Evolutionary conservation across 2,797 vertebrate genomes (phyloP), one percentile per base, ranked within the genome.

Genomic region (Somateria mollissima): DNA sequence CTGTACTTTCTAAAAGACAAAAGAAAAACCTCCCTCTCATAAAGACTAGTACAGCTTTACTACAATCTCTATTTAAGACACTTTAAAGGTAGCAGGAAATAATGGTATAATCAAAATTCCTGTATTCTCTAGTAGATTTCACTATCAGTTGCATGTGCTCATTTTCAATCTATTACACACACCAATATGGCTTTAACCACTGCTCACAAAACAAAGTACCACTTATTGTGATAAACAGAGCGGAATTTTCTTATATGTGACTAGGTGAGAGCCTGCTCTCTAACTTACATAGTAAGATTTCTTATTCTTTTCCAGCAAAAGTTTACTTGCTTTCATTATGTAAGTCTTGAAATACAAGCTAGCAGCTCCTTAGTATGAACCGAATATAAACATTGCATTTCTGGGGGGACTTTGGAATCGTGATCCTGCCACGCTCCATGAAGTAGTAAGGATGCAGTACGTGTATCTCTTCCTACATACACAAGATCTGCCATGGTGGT

Each of bases 381-480:
- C 54, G 70, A 58, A 69, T n/a, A 32, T 25, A 67, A 39, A 25
- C 9, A 14, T 15, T n/a, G 8, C 3, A 0, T 72, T 77, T 92
- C 58, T 13, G 20, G 11, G 43, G 20, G 32, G 56, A 49, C 30
- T 43, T 43, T 41, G 67, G 36, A 45, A n/a, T 47, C 9, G 15
- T 8, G 39, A 45, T 19, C 64, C 21, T 12, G 25, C 37, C n/a
- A 25, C 8, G 1, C 56, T 75, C 60, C 58, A 18, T 0, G 1
- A 13, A 10, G 17, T 5, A 11, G 30, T 6, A 41, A 75, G 34
- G 45, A 77, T 75, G n/a, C 28, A 36, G 27, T 80, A 14, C 13
- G 7, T 8, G 18, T 61, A 41, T 61, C 61, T 64, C 13, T 28
- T 41, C 43, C 56, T 22, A 16, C 18, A 4, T 4, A 12, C 25